Percentiles rank a stretch among this genome's conserved stretches.
phyloP scores from a whole-genome alignment of 2,888 invertebrate species.

The Crocallis elinguaria region DNA sequence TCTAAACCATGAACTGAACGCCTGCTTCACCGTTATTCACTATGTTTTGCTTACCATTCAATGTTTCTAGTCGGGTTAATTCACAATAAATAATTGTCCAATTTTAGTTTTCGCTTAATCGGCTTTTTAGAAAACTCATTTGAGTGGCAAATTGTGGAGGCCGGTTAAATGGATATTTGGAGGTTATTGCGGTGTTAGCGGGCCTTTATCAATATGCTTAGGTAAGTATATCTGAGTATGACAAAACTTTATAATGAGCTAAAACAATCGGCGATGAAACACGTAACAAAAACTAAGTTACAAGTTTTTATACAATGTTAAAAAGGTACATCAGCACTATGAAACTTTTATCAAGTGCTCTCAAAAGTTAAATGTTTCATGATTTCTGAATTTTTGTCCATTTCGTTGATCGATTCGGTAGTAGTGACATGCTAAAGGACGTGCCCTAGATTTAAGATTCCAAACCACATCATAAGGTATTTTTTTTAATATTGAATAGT shows the following conservation, averaged over 20 bases:
- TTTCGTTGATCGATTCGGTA: too few relatives aligned
- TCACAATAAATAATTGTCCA: constrained; percentile 76
- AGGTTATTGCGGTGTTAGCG: constrained; percentile 48
- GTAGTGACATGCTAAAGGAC: too few relatives aligned
- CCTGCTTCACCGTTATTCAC: neutral
- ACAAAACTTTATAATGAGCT: neutral
- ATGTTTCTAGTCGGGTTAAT: constrained; percentile 47
- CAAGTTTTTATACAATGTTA: too few relatives aligned
- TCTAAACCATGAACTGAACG: neutral
- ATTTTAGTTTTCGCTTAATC: constrained; percentile 82
- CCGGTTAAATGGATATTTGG: constrained; percentile 59
- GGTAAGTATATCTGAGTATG: constrained; percentile 11
- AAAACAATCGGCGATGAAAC: neutral
- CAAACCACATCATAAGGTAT: too few relatives aligned
- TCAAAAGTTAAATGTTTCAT: too few relatives aligned
- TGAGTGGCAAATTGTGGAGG: constrained; percentile 78
- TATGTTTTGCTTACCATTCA: constrained; percentile 16
- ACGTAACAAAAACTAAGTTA: neutral
- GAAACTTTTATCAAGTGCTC: too few relatives aligned
- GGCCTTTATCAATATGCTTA: constrained; percentile 32
- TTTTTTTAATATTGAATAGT: too few relatives aligned
- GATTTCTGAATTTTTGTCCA: too few relatives aligned
- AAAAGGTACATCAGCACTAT: too few relatives aligned
- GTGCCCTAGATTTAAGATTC: too few relatives aligned
- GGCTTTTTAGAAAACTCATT: constrained; percentile 83